A percentile compares a stretch with the other conserved stretches of the same genome.
phyloP scores from a whole-genome alignment of 2,113 vertebrate genomes.

The Acrocephalus kingi region DNA sequence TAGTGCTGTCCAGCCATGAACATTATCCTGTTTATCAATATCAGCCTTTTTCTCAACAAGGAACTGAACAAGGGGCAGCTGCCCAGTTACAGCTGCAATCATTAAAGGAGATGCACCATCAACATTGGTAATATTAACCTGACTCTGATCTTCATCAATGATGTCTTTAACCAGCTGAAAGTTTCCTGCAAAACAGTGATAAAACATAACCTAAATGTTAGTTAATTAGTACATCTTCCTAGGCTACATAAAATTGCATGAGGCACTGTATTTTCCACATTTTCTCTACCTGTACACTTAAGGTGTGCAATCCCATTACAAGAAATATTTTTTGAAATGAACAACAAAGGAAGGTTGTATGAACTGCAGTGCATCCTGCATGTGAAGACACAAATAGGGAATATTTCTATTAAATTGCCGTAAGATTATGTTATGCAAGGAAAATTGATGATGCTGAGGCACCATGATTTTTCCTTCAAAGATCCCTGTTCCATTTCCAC shows the following conservation, averaged over 20 bases:
- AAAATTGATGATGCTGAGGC: neutral
- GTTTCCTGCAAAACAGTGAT: constrained; percentile 77
- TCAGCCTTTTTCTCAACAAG: constrained; percentile 90
- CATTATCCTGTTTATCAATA: constrained; percentile 89
- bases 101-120: constrained; percentile 94
- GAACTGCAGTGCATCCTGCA: neutral
- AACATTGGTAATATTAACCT: constrained; percentile 90
- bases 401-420: neutral
- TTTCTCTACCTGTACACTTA: neutral
- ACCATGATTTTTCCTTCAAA: neutral
- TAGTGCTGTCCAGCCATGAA: constrained; percentile 95
- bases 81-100: constrained; percentile 93
- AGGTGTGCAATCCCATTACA: neutral
- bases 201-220: neutral
- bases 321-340: neutral
- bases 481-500: neutral
- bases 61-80: constrained; percentile 89
- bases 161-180: constrained; percentile 93
- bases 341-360: neutral
- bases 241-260: neutral
- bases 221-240: neutral
- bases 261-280: neutral
- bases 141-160: constrained; percentile 86
- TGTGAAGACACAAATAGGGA: neutral
- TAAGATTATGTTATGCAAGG: neutral